Conservation (phyloP, 2,888 invertebrate genomes). For the Germaria angustata region DNA sequence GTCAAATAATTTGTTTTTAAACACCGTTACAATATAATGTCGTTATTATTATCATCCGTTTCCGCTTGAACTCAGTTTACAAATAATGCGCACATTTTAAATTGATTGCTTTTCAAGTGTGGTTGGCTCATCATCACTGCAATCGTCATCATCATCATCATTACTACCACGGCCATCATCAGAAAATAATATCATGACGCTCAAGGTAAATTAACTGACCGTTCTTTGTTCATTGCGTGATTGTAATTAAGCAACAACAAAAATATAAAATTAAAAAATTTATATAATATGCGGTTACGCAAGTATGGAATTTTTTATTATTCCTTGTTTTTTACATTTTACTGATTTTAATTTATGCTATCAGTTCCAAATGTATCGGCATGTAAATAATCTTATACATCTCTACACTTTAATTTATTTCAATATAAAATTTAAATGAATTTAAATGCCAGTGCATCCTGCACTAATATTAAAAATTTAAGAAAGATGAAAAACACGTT, state of each 20-base stretch:
- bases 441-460: not conserved
- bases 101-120: slow-evolving; percentile 59
- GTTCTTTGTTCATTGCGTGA: slow-evolving; percentile 43
- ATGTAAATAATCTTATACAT: slow-evolving; percentile 45
- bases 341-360: slow-evolving; percentile 36
- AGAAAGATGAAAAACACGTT: not conserved
- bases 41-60: slow-evolving; percentile 56
- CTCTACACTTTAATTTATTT: slow-evolving; percentile 4
- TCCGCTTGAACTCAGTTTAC: slow-evolving; percentile 53
- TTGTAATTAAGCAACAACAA: slow-evolving; percentile 34
- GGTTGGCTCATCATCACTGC: slow-evolving; percentile 47
- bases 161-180: slow-evolving; percentile 4
- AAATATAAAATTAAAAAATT: not conserved
- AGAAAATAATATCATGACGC: slow-evolving; percentile 42
- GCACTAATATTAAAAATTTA: slow-evolving; percentile 22
- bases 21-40: slow-evolving; percentile 40
- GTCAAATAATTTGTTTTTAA: slow-evolving; percentile 52
- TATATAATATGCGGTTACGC: slow-evolving; percentile 37
- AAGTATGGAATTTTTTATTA: slow-evolving; percentile 19
- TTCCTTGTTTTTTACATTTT: not conserved
- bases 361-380: slow-evolving; percentile 24
- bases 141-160: slow-evolving; percentile 3
- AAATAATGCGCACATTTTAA: slow-evolving; percentile 47
- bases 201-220: slow-evolving; percentile 60
- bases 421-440: slow-evolving; percentile 10